Evolutionary conservation across 2,797 vertebrate species (phyloP), one percentile per base, ranked within the genome.

Genomic region (Octomys mimax): DNA sequence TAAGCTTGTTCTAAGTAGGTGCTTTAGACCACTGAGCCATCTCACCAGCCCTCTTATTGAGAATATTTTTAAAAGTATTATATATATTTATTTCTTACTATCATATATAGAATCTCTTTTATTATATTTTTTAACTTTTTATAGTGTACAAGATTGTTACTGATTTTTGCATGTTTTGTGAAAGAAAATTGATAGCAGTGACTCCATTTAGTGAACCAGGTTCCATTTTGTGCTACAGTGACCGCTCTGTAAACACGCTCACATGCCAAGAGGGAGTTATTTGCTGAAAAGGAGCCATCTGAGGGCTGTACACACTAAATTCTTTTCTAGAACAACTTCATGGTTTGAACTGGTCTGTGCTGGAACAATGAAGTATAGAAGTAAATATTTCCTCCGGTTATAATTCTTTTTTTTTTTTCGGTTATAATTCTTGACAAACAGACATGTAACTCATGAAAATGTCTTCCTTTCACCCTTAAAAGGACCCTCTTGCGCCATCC

Each of bases 41-140:
- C 39, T 4, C 39, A 39, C 39, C 39, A 39, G 39, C 39, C 39
- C 39, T 89, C 57, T 88, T 10, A 21, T 39, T 96, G 84, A 85
- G 52, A 59, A 86, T 85, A 95, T 75, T 91, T 87, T 62, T 42
- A 8, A 80, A 87, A 96, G 79, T 84, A 62, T 59, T 86, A 54
- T 79, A 57, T 68, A 19, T 70, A 16, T 77, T 26, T 92, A 59
- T 92, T 62, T 83, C 59, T 93, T 96, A 84, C 22, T 68, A 57
- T 93, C 24, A 70, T 24, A n/a, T 33, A 64, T 31, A 70, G 24
- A 28, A 86, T 68, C 39, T 68, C 39, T 57, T 90, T 91, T n/a
- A 80, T n/a, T 81, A 28, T 61, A 42, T 71, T 85, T 77, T 96
- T 22, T 78, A 86, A 80, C 52, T 77, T 95, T 93, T 93, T 94